These are phyloP conservation scores for Chamaedrilus cognettii DNA, from an alignment of 2,888 invertebrate species.

Conservation along the genomic window DNA sequence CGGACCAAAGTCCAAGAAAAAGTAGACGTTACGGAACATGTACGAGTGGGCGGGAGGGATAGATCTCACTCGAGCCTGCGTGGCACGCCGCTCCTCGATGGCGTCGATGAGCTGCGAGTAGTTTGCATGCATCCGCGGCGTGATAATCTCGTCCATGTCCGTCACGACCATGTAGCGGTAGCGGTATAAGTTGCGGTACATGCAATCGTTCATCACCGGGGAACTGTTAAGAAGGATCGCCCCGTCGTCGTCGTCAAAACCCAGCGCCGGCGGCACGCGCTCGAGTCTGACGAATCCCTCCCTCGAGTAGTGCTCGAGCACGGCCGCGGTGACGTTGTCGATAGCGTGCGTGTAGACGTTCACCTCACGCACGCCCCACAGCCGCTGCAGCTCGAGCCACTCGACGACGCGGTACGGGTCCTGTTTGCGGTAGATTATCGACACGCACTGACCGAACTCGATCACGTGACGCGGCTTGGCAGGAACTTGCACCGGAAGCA, in stretches of 20 bases:
- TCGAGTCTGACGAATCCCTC: constrained; percentile 24
- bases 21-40: constrained; percentile 32
- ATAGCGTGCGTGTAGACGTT: constrained; percentile 25
- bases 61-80: neutral
- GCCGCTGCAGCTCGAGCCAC: constrained; percentile 31
- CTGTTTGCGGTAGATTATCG: constrained; percentile 28
- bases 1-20: constrained; percentile 28
- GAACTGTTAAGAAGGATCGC: constrained; percentile 32
- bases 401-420: constrained; percentile 29
- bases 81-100: neutral
- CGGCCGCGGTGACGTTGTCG: constrained; percentile 1
- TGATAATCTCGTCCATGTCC: constrained; percentile 32
- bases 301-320: constrained; percentile 21
- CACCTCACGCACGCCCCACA: constrained; percentile 30
- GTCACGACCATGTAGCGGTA: constrained; percentile 24
- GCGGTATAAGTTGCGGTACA: constrained; percentile 32
- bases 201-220: constrained; percentile 33
- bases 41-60: constrained; percentile 14
- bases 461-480: constrained; percentile 12
- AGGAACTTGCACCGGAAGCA: constrained; percentile 22
- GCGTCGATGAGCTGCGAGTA: constrained; percentile 22
- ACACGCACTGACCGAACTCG: constrained; percentile 35
- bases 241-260: constrained; percentile 6
- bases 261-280: constrained; percentile 5
- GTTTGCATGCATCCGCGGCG: constrained; percentile 20